A percentile compares a stretch with the other conserved stretches of the same genome.
Evolutionary conservation across 1,140 invertebrate species (phyloP).

Genomic region (Rhopalosiphum maidis): DNA sequence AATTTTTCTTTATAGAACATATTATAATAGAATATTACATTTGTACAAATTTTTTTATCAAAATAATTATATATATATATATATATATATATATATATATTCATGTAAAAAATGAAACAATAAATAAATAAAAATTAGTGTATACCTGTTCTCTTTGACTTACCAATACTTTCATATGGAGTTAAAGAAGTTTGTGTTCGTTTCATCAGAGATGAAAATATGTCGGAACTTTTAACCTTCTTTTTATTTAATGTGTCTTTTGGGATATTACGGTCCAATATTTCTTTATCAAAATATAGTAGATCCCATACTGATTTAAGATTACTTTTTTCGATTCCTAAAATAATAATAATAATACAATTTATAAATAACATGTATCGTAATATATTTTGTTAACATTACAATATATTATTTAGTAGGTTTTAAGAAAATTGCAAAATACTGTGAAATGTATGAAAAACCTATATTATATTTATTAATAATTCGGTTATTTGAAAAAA

Average conservation of each 20-base stretch:
- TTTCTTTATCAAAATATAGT: not conserved
- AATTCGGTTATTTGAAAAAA: not conserved
- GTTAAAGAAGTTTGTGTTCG: conserved; percentile 32
- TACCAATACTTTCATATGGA: conserved; percentile 40
- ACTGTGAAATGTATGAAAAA: not conserved
- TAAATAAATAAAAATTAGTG: not conserved
- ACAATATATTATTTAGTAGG: not conserved
- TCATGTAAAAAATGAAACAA: not conserved
- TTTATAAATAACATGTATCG: not conserved
- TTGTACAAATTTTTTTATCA: not conserved
- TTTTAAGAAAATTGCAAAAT: not conserved
- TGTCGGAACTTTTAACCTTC: not conserved
- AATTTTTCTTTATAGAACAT: not conserved
- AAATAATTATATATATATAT: not conserved
- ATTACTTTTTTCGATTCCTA: conserved; percentile 5
- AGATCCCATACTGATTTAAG: conserved; percentile 28
- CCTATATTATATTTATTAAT: not conserved
- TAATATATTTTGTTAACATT: not conserved
- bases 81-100: not conserved
- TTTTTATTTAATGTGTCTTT: conserved; percentile 13
- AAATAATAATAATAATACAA: not conserved
- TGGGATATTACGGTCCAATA: not conserved
- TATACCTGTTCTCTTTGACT: not conserved
- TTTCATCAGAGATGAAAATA: not conserved
- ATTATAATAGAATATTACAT: not conserved